Evolutionary conservation across 2,888 invertebrate genomes (phyloP), one percentile per base, ranked within the genome.

Genomic region (Lomographa bimaculata): DNA sequence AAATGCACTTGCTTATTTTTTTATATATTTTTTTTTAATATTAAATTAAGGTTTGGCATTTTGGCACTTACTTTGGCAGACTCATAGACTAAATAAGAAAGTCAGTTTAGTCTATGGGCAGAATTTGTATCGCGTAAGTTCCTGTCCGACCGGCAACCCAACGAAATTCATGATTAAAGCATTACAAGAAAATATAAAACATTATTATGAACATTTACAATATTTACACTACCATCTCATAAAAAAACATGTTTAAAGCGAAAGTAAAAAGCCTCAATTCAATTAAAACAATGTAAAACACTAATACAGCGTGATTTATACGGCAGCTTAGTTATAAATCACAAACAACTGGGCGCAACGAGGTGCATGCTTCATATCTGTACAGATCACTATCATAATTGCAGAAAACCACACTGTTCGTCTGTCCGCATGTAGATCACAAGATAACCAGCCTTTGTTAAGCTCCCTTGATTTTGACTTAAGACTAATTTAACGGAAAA

Each of bases 331-430:
- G 7, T 32, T 35, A 51, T 51, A 51, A 47, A 50, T 51, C 44
- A 50, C 45, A 36, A 49, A 43, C 41, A 41, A 42, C 37, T 49
- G 43, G 60, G 54, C 48, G 55, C 56, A 61, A 63, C 60, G 54
- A 65, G 65, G 59, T 64, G 69, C 71, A 68, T 67, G 68, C 61
- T 64, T 67, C 66, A 65, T 78, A 73, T 76, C 71, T 68, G 70
- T 67, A 60, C 36, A 60, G 82, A 83, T 85, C 59, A 39, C 48
- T 69, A 85, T 83, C 83, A 64, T 49, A 82, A 82, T 84, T 85
- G 78, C 77, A 69, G 71, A 78, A 83, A 81, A 79, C 79, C 77
- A 76, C 65, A 70, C 69, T 70, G 71, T 71, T 64, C 63, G 73
- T 78, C 68, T 73, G 72, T 72, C 63, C 60, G 64, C 56, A 6